Base-by-base conservation (phyloP, 2,888 invertebrate species). In the Oscheius sp. region DNA sequence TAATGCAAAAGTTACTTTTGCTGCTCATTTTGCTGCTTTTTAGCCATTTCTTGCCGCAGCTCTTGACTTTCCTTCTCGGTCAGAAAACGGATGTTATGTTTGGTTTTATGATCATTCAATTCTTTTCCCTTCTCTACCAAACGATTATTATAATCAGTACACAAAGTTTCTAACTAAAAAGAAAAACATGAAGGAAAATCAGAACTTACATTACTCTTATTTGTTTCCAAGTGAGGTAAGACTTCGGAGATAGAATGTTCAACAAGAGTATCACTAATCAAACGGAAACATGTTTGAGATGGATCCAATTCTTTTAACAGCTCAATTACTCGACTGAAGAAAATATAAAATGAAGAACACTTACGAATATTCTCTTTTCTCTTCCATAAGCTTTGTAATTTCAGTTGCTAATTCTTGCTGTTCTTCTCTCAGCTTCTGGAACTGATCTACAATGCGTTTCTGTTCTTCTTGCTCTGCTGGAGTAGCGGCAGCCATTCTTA, bases 41-140 rank as follows among this genome's bases (percentile, higher is more conserved):
- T 38, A 26, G 64, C 59, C 50, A 79, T 73, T 22, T 75, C 72
- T 66, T 74, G 69, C 49, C 72, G 72, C 38, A 81, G 30, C 50
- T 75, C 74, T 41, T 65, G 47, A 2, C 75, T 68, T 54, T 82
- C 82, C 50, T 81, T 77, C 47, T 81, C 76, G 24, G 75, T 71
- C 28, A 82, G 68, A 24, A 82, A 62, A 6, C 81, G 74, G 54
- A 82, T 82, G 68, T 82, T 81, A 71, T 82, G 77, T 32, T 78
- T 74, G 26, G 66, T 64, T 65, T 81, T 81, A 75, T 81, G 76
- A 1, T 59, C 54, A 64, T 82, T 81, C 61, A 82, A 63, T 47
- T 79, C 81, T 68, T 79, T 78, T 54, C 82, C 82, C 68, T 77
- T 77, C 41, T 80, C 80, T n/a, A 82, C 78, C 30, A 80, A 67